Conservation (phyloP, 2,888 invertebrate species). For the Lasioglossum figueresi region DNA sequence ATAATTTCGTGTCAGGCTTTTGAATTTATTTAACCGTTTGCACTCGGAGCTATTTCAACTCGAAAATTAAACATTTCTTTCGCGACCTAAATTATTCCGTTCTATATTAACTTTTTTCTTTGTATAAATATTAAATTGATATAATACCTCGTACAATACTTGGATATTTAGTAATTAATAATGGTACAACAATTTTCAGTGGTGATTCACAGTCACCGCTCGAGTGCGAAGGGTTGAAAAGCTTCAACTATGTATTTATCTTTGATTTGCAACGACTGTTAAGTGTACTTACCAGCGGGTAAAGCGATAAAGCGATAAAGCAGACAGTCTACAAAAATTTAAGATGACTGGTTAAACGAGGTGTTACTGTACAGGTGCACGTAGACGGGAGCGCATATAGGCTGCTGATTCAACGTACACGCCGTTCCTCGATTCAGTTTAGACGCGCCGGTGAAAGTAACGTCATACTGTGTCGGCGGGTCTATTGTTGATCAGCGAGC, state of each 20-base stretch:
- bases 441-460: constrained; percentile 13
- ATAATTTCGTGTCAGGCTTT: background rate
- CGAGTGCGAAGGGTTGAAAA: background rate
- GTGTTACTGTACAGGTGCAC: background rate
- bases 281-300: background rate
- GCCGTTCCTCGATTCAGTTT: background rate
- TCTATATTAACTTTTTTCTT: too few relatives aligned
- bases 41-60: too few relatives aligned
- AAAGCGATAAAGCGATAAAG: background rate
- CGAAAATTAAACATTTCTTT: too few relatives aligned
- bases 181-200: too few relatives aligned
- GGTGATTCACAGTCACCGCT: too few relatives aligned
- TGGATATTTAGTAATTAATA: too few relatives aligned
- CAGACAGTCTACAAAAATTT: background rate
- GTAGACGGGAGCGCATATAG: background rate
- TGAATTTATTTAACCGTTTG: too few relatives aligned
- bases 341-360: constrained; percentile 1
- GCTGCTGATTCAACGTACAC: background rate
- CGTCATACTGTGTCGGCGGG: background rate
- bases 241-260: background rate
- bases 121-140: too few relatives aligned
- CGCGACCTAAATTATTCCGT: too few relatives aligned
- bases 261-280: background rate
- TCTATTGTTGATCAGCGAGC: background rate
- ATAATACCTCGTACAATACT: too few relatives aligned